Base-by-base conservation (phyloP, 2,797 vertebrate genomes). In the Serranus cabrilla region DNA sequence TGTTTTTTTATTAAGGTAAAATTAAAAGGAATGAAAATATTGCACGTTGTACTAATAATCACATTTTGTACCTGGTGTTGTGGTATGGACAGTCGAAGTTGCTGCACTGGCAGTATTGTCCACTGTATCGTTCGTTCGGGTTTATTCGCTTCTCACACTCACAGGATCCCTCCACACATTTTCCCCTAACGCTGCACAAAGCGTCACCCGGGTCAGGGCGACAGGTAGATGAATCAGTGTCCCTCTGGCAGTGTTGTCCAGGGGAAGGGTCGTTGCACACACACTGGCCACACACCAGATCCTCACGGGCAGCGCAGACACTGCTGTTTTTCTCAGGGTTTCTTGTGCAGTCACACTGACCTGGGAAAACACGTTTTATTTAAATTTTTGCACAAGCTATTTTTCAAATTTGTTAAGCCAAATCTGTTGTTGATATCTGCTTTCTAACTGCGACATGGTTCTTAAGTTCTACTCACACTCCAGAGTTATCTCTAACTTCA, bases 51-150 rank as follows among this genome's bases (percentile, higher is more conserved):
- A 3, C 7, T 43, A 17, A 2, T 34, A 7, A 12, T 59, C 42
- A 2, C 7, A 7, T 34, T 2, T 50, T 25, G 0, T 83, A 92
- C 90, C 74, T 89, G 62, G 42, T 11, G 17, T 62, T 51, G 45
- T 7, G 0, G 21, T 5, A 5, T 0, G 34, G 52, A 74, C 89
- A 93, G 21, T 82, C 7, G 54, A 89, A 91, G 86, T 92, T 85
- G 73, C 40, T 82, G 86, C 90, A 92, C 73, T 93, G 40, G 45
- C 92, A 92, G 66, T 18, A 92, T 5, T 0, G 2, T n/a, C 91
- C 85, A 0, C 0, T 59, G 81, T 83, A 77, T 1, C 0, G 18
- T 40, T 86, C 74, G 1, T 25, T 7, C 0, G 78, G 84, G 52
- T 86, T 57, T 27, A 0, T 25, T 23, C 12, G 47, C 1, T 0